Base-by-base conservation (phyloP, 2,888 invertebrate species). In the Elysia crispata region DNA sequence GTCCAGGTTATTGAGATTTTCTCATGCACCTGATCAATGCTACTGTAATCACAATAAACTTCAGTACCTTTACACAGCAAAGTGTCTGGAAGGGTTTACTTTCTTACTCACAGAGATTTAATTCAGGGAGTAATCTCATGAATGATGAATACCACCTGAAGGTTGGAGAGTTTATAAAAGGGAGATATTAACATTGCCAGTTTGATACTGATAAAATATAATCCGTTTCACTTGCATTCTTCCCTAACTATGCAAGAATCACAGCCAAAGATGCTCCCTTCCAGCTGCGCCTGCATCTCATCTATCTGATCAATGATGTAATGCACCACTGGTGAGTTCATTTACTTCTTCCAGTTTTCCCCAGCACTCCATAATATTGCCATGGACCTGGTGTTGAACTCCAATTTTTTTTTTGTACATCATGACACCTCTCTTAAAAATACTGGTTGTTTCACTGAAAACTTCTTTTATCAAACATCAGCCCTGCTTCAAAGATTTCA, bases 281-380 rank as follows among this genome's bases (percentile, higher is more conserved):
- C 94, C 95, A 95, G 86, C 96, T 97, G 93, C 96, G 98, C 93
- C 95, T 99, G 81, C 99, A 99, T 94, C 95, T 99, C 92, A 97
- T 99, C 92, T 99, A 99, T 94, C 94, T 99, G 90, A 96, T 99
- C 89, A 99, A 99, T 94, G 99, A 99, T 94, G 96, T 99, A 83
- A 94, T 99, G 77, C 98, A 99, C 93, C 98, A 99, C 93, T 92
- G 92, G 92, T 92, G 83, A 85, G 90, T 85, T 11, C 1, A n/a
- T 20, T n/a, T 28, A n/a, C 41, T 20, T 33, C 23, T 33, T 6
- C 33, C 8, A 1, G 18, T 50, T 74, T 74, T 28, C 20, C 74
- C n/a, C n/a, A n/a, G n/a, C n/a, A 41, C 41, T 6, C 41, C 3
- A 41, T 41, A 41, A 41, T 41, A 41, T 41, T 41, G 11, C 11